These are phyloP conservation scores for Fringilla coelebs DNA, from an alignment of 2,797 vertebrate genomes.

Conservation along the genomic window DNA sequence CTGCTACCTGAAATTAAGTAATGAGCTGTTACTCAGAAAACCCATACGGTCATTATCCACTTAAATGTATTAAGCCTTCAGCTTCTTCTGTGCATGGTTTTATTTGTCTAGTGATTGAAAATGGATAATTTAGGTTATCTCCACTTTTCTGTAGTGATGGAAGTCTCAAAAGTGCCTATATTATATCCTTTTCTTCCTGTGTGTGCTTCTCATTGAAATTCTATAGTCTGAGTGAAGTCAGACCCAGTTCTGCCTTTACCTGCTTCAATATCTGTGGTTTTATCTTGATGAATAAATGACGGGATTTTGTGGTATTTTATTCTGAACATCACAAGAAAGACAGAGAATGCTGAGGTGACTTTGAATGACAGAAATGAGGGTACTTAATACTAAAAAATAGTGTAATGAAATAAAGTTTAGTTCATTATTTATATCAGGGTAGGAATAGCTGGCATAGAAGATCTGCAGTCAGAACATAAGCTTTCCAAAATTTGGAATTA, in stretches of 20 bases:
- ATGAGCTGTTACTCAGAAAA: not conserved
- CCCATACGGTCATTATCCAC: not conserved
- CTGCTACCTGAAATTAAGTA: conserved; percentile 13
- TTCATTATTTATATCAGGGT: not conserved
- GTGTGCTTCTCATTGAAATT: not conserved
- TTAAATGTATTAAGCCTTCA: conserved; percentile 1
- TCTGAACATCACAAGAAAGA: not conserved
- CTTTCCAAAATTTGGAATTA: not conserved
- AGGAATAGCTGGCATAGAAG: not conserved
- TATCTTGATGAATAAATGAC: not conserved
- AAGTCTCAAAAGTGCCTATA: not conserved
- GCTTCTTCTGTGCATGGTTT: not conserved
- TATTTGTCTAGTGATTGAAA: not conserved
- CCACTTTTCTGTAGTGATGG: not conserved
- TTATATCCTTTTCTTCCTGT: not conserved
- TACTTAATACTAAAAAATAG: not conserved
- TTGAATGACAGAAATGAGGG: not conserved
- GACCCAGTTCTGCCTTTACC: not conserved
- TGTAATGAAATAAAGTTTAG: not conserved
- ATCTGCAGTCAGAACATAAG: not conserved
- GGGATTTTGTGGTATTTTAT: not conserved
- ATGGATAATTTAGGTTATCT: not conserved
- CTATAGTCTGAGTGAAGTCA: not conserved
- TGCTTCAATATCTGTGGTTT: not conserved
- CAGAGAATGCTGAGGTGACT: not conserved